phyloP scores from a whole-genome alignment of 2,888 invertebrate genomes.

The Vesta saturnalis region DNA sequence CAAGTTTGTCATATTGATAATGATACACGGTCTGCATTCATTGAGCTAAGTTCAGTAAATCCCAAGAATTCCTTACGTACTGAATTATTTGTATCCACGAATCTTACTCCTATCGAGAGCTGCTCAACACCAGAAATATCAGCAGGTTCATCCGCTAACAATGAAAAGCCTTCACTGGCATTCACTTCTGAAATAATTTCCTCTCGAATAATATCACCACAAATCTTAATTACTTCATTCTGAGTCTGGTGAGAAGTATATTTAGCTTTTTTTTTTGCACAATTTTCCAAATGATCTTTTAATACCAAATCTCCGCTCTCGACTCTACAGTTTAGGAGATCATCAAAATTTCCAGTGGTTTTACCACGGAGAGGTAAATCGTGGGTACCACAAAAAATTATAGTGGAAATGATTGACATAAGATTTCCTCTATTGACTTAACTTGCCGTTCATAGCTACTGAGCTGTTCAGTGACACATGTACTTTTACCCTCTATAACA shows the following conservation, averaged over 20 bases:
- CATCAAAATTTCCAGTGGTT: slow-evolving; percentile 38
- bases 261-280: slow-evolving; percentile 45
- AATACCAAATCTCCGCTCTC: slow-evolving; percentile 39
- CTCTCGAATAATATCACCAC: slow-evolving; percentile 45
- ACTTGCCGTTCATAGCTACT: not conserved
- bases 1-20: not conserved
- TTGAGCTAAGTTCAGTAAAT: slow-evolving; percentile 2
- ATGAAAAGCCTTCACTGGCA: slow-evolving; percentile 37
- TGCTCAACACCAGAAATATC: slow-evolving; percentile 49
- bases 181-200: slow-evolving; percentile 47
- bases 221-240: slow-evolving; percentile 51
- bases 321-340: slow-evolving; percentile 42
- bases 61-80: slow-evolving; percentile 47
- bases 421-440: slow-evolving; percentile 37
- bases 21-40: not conserved
- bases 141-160: slow-evolving; percentile 47
- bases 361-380: slow-evolving; percentile 46
- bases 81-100: slow-evolving; percentile 28
- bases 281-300: slow-evolving; percentile 36
- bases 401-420: slow-evolving; percentile 42
- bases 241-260: slow-evolving; percentile 50
- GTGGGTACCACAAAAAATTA: slow-evolving; percentile 47
- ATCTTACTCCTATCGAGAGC: slow-evolving; percentile 46
- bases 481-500: slow-evolving; percentile 36
- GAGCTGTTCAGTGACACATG: not conserved